Evolutionary conservation across 1,140 invertebrate species (phyloP).

Genomic region (Neodiprion fabricii): DNA sequence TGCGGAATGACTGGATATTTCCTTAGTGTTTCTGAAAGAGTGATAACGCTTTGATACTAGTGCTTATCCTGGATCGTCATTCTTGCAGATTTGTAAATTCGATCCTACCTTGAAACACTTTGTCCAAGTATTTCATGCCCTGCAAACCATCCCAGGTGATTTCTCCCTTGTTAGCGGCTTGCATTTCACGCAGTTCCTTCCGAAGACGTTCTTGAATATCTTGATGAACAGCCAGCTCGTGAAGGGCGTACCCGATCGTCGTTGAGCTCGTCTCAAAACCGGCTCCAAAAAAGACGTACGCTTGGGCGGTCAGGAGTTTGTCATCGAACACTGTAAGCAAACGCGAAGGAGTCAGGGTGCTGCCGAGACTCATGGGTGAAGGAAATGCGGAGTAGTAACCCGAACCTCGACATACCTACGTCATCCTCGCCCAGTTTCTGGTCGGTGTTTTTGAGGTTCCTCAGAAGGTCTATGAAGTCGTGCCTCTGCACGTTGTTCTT

Average conservation of each 20-base stretch:
- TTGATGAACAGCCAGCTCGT: slow-evolving; percentile 63
- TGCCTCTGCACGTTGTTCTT: slow-evolving; percentile 52
- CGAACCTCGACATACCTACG: no score
- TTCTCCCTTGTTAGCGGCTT: slow-evolving; percentile 26
- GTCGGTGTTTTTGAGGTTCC: slow-evolving; percentile 22
- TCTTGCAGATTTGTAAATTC: no score
- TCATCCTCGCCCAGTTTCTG: no score
- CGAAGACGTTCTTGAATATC: slow-evolving; percentile 63
- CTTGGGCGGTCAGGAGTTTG: no score
- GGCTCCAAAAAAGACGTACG: no score
- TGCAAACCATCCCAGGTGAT: slow-evolving; percentile 52
- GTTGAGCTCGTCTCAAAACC: neutral
- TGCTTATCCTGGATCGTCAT: no score
- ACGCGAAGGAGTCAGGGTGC: no score
- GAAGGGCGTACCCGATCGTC: slow-evolving; percentile 62
- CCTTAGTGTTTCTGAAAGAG: slow-evolving; percentile 63
- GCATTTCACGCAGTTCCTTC: slow-evolving; percentile 57
- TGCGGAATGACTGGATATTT: slow-evolving; percentile 64
- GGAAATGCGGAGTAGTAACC: no score
- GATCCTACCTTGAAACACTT: slow-evolving; percentile 51
- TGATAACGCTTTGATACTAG: no score
- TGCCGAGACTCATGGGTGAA: no score
- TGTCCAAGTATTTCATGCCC: slow-evolving; percentile 57
- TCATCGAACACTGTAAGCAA: no score
- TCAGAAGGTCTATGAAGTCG: slow-evolving; percentile 61